Conservation (phyloP, 1,140 invertebrate genomes). For the Phocides pigmalion region DNA sequence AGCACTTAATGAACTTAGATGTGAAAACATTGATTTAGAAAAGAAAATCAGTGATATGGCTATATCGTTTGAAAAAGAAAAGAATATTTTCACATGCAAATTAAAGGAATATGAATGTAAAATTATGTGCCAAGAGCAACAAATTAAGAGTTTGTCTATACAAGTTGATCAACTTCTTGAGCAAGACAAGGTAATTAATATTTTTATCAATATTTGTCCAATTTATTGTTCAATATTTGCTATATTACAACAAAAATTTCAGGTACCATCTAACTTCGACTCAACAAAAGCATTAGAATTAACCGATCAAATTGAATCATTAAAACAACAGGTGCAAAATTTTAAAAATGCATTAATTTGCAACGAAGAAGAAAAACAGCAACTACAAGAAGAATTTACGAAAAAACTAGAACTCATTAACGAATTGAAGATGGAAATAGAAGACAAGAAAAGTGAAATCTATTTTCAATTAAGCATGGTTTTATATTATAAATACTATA, state of each 20-base stretch:
- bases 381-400: conserved; percentile 59
- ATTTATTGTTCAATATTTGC: background rate
- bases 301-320: conserved; percentile 59
- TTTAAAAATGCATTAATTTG: conserved; percentile 58
- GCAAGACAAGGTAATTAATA: conserved; percentile 52
- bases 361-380: conserved; percentile 68
- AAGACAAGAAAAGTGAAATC: conserved; percentile 65
- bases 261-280: conserved; percentile 42
- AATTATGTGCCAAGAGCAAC: conserved; percentile 72
- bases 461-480: background rate
- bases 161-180: conserved; percentile 68
- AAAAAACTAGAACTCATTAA: conserved; percentile 62
- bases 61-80: conserved; percentile 69
- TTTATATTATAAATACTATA: no score
- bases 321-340: conserved; percentile 67
- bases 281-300: conserved; percentile 47
- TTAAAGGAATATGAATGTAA: conserved; percentile 74
- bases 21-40: conserved; percentile 64
- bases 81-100: conserved; percentile 65
- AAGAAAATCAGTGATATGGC: conserved; percentile 63
- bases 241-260: conserved; percentile 24
- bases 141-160: conserved; percentile 67
- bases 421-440: conserved; percentile 61
- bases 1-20: conserved; percentile 57
- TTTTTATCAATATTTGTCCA: no score